These are phyloP conservation scores for Limnephilus lunatus DNA, from an alignment of 2,888 invertebrate species.

Conservation along the genomic window DNA sequence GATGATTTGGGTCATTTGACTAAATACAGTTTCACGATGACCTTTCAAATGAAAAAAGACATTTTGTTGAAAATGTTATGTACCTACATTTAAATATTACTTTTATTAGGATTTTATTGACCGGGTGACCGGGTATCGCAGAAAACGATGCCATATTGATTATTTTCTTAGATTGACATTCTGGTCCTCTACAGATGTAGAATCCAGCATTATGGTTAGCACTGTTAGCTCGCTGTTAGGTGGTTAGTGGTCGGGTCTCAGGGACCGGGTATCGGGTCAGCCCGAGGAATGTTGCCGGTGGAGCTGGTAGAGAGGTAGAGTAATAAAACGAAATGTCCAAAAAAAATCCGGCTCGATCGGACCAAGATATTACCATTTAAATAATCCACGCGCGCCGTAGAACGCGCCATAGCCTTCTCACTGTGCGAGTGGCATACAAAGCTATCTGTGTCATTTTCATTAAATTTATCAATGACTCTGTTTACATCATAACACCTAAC, in stretches of 20 bases:
- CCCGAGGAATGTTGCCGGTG: conserved; percentile 29
- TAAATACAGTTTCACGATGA: too few species aligned
- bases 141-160: background rate
- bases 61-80: too few species aligned
- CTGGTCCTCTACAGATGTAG: background rate
- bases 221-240: background rate
- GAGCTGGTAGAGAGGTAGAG: background rate
- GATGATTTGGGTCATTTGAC: too few species aligned
- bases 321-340: conserved; percentile 38
- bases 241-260: background rate
- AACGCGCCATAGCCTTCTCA: background rate
- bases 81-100: too few species aligned
- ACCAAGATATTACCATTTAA: conserved; percentile 23
- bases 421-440: background rate
- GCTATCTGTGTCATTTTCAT: background rate
- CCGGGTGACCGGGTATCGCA: background rate
- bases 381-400: conserved; percentile 33
- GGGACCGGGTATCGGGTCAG: conserved; percentile 9
- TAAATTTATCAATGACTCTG: background rate
- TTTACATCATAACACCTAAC: background rate
- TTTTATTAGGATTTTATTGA: too few species aligned
- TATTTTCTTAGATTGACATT: background rate
- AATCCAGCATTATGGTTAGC: background rate
- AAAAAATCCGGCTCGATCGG: conserved; percentile 33
- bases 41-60: too few species aligned